These are phyloP conservation scores for Micropoecilia bifurca DNA, from an alignment of 2,797 vertebrate species.

Conservation along the genomic window DNA sequence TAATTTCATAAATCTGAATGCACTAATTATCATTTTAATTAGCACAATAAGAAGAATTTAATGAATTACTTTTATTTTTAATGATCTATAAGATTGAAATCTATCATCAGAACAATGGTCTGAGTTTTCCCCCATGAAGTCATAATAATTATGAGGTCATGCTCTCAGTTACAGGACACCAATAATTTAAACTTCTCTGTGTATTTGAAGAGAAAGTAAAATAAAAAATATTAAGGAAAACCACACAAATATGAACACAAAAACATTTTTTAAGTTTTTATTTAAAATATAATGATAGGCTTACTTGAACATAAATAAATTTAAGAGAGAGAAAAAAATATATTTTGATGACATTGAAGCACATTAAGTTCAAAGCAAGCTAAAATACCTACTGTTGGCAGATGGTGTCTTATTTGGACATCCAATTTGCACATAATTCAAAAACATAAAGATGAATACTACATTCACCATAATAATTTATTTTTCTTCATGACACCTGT, in stretches of 20 bases:
- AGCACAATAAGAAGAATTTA: not conserved
- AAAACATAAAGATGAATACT: slow-evolving; percentile 13
- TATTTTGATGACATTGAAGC: slow-evolving; percentile 35
- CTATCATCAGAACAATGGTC: not conserved
- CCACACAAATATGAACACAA: slow-evolving; percentile 15
- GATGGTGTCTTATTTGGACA: slow-evolving; percentile 9
- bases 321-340: not conserved
- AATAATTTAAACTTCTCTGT: not conserved
- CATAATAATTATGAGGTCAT: not conserved
- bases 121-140: not conserved
- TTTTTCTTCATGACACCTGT: slow-evolving; percentile 15
- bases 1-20: not conserved
- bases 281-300: slow-evolving; percentile 71
- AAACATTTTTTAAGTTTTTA: slow-evolving; percentile 67
- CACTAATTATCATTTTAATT: not conserved
- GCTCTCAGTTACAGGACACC: not conserved
- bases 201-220: not conserved
- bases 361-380: slow-evolving; percentile 54
- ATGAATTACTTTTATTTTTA: not conserved
- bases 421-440: slow-evolving; percentile 39
- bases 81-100: not conserved
- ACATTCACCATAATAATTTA: slow-evolving; percentile 22
- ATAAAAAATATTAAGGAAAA: not conserved
- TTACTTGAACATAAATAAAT: slow-evolving; percentile 76
- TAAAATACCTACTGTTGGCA: slow-evolving; percentile 37